Percentiles rank a stretch among this genome's conserved stretches.
Conservation (phyloP, 2,888 invertebrate species). For the Drosophila nr. perissopoda region DNA sequence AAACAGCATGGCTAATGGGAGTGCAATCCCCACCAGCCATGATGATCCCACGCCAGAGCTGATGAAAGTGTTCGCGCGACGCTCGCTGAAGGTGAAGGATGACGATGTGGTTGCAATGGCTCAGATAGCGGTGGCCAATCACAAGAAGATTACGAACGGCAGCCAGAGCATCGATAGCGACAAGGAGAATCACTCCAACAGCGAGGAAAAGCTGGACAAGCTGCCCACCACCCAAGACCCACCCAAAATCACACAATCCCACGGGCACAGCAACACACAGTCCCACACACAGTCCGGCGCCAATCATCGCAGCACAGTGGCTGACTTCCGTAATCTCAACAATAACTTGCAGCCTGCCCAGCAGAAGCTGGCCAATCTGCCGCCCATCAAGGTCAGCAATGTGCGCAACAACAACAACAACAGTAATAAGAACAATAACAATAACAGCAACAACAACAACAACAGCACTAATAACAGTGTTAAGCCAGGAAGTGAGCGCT, state of each 20-base stretch:
- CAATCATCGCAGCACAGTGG: constrained; percentile 80
- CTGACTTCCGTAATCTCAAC: constrained; percentile 79
- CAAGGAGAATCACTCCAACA: constrained; percentile 89
- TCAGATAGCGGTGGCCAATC: constrained; percentile 47
- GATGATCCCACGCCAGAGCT: constrained; percentile 91
- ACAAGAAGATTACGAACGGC: constrained; percentile 49
- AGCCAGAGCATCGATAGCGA: constrained; percentile 87
- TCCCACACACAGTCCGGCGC: constrained; percentile 65
- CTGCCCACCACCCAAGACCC: constrained; percentile 69
- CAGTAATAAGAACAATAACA: constrained; percentile 55
- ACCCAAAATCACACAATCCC: constrained; percentile 54
- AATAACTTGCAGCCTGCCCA: constrained; percentile 41
- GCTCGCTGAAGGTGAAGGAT: constrained; percentile 93
- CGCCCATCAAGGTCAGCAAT: constrained; percentile 72
- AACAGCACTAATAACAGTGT: constrained; percentile 71
- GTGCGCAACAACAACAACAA: constrained; percentile 51
- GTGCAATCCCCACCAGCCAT: constrained; percentile 59
- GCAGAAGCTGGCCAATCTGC: constrained; percentile 64
- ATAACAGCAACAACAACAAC: constrained; percentile 74
- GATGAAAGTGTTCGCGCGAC: constrained; percentile 92
- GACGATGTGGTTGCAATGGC: constrained; percentile 87
- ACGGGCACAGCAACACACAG: constrained; percentile 61
- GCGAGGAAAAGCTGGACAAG: constrained; percentile 85
- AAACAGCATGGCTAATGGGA: constrained; percentile 14
- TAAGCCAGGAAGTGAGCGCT: constrained; percentile 52